phyloP scores from a whole-genome alignment of 2,797 vertebrate species.

The Aphelocoma californica region DNA sequence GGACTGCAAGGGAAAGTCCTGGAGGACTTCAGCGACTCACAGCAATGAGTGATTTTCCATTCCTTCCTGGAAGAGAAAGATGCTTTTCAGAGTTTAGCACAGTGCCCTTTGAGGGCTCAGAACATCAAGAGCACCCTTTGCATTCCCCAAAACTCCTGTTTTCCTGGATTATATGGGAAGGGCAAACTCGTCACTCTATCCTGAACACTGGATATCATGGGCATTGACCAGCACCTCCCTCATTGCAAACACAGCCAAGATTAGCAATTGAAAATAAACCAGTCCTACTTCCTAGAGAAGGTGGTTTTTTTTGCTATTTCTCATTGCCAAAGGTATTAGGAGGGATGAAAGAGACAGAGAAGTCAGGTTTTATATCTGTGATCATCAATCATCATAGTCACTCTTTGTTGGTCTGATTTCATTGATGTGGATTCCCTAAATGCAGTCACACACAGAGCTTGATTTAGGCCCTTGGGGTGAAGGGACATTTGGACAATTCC shows the following conservation, averaged over 20 bases:
- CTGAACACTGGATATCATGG: neutral
- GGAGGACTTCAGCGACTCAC: neutral
- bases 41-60: neutral
- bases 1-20: neutral
- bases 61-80: neutral
- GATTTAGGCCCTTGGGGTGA: neutral
- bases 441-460: neutral
- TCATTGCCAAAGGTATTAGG: neutral
- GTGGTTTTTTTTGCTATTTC: neutral
- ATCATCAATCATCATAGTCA: accelerated
- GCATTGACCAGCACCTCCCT: neutral
- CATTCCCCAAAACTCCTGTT: neutral
- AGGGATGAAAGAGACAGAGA: neutral
- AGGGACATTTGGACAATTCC: neutral
- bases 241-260: neutral
- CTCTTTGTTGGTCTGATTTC: neutral
- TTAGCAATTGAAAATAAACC: neutral
- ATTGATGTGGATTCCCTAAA: neutral
- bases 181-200: neutral
- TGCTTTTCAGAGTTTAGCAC: neutral
- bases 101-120: neutral
- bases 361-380: neutral
- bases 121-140: neutral
- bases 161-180: neutral
- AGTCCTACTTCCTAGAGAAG: neutral